These are phyloP conservation scores for Nomada fabriciana DNA, from an alignment of 2,888 invertebrate genomes.

Conservation along the genomic window DNA sequence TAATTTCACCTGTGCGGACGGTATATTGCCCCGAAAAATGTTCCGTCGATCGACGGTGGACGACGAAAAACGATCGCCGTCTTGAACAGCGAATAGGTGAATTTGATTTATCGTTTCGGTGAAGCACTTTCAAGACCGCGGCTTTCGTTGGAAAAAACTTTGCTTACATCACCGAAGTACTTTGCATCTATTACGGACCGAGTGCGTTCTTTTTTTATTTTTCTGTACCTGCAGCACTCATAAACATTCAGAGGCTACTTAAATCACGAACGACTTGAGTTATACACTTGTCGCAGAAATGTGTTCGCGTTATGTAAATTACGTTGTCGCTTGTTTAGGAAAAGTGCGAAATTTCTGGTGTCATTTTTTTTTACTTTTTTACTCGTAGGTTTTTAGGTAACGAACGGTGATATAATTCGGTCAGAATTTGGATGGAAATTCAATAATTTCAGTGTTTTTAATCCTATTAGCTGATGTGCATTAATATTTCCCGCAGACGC, in stretches of 20 bases:
- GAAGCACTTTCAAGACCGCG: not conserved
- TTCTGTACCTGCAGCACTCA: not conserved
- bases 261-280: not conserved
- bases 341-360: not conserved
- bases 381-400: too few species aligned
- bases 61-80: not conserved
- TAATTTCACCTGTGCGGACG: slow-evolving; percentile 14
- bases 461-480: too few species aligned
- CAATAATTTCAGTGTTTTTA: too few species aligned
- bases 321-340: too few species aligned
- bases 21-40: not conserved
- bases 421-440: too few species aligned
- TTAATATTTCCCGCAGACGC: too few species aligned
- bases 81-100: not conserved
- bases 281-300: not conserved
- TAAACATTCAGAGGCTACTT: not conserved
- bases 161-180: not conserved
- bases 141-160: not conserved
- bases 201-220: not conserved
- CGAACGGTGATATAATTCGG: too few species aligned
- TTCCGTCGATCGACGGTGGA: not conserved
- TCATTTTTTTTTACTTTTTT: too few species aligned
- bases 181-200: not conserved
- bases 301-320: too few species aligned
- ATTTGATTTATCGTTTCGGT: not conserved